Evolutionary conservation across 2,888 invertebrate species (phyloP).

Genomic region (Drosophila limbata): DNA sequence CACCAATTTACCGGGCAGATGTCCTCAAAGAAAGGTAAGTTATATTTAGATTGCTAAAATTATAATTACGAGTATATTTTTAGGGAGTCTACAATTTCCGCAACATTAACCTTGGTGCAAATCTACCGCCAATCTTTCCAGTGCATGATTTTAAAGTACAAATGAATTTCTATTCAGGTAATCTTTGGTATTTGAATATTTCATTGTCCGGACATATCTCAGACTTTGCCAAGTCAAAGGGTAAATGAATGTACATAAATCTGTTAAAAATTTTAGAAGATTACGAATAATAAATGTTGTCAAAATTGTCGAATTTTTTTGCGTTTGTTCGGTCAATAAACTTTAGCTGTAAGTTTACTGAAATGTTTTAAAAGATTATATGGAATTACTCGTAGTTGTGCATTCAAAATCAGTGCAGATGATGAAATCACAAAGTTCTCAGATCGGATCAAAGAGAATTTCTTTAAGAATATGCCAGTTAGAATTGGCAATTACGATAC

Average conservation of each 20-base stretch:
- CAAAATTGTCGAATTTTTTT: not conserved
- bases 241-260: not conserved
- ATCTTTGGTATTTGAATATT: not conserved
- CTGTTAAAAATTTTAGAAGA: not conserved
- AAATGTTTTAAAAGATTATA: conserved; percentile 13
- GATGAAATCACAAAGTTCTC: conserved; percentile 11
- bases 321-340: conserved; percentile 44
- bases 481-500: conserved; percentile 50
- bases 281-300: not conserved
- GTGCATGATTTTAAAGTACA: conserved; percentile 8
- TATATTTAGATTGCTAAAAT: too few species aligned
- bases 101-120: not conserved
- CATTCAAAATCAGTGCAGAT: conserved; percentile 38
- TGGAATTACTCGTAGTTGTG: conserved; percentile 24
- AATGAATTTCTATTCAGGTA: not conserved
- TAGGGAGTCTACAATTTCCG: conserved; percentile 18
- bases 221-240: not conserved
- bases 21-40: conserved; percentile 35
- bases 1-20: conserved; percentile 29
- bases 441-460: conserved; percentile 37
- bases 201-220: not conserved
- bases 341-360: conserved; percentile 15
- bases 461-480: conserved; percentile 48
- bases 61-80: not conserved
- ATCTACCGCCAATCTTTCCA: conserved; percentile 12